A percentile compares a stretch with the other conserved stretches of the same genome.
Conservation (phyloP, 2,797 vertebrate genomes). For the Enteromius trimaculatus region DNA sequence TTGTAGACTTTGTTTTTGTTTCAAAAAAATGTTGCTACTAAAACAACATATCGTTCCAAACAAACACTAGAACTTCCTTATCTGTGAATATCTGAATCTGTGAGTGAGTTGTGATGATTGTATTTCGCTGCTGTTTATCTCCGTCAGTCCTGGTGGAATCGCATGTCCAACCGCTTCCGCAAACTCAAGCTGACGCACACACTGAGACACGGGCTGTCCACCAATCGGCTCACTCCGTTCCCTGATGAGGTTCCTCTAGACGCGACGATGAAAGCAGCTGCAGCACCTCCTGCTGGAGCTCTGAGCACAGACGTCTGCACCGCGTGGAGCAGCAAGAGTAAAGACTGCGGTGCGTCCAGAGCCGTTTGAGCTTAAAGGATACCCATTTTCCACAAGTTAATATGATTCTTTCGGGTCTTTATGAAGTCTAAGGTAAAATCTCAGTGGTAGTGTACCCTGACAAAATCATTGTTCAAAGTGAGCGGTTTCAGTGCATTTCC, state of each 20-base stretch:
- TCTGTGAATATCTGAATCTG: too few species aligned
- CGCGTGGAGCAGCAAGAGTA: conserved; percentile 77
- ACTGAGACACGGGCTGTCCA: conserved; percentile 87
- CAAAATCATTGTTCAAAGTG: too few species aligned
- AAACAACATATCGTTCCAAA: neutral
- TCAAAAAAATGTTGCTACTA: neutral
- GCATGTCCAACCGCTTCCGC: conserved; percentile 97
- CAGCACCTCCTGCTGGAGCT: conserved; percentile 56
- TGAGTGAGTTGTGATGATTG: too few species aligned
- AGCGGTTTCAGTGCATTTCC: too few species aligned
- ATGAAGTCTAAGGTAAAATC: too few species aligned
- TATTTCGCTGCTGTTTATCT: neutral
- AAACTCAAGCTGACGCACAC: conserved; percentile 96
- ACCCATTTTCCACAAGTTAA: too few species aligned
- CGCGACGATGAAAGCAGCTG: conserved; percentile 83
- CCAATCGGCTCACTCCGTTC: conserved; percentile 88
- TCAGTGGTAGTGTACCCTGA: too few species aligned
- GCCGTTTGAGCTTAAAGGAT: too few species aligned
- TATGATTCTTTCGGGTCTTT: too few species aligned
- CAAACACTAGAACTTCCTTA: neutral
- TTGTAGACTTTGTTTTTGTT: too few species aligned
- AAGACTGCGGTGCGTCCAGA: conserved; percentile 79
- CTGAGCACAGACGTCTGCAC: conserved; percentile 71
- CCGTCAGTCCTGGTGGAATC: conserved; percentile 96
- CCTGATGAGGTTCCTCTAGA: conserved; percentile 83